Base-by-base conservation (phyloP, 2,888 invertebrate genomes). In the Gerris lacustris region DNA sequence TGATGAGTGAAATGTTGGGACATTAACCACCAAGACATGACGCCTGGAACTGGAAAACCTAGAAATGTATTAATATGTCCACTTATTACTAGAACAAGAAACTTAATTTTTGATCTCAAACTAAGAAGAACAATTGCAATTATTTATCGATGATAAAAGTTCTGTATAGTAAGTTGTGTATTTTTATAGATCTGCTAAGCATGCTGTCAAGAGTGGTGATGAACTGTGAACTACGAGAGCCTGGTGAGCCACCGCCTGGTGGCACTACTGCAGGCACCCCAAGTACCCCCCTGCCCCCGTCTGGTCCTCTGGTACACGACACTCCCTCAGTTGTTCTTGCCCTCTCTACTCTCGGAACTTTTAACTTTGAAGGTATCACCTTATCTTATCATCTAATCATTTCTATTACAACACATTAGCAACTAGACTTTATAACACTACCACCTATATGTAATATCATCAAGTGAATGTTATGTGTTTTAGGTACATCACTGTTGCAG, bases 151-250 rank as follows among this genome's bases (percentile, higher is more conserved):
- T 31, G 31, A 31, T 31, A 2, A 31, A 1, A 31, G 31, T 31
- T 31, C 31, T 31, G 2, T 31, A 4, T 4, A 31, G 31, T 31
- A 31, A 31, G 31, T 31, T 31, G 15, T 55, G 55, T 55, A 11
- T 68, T 5, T 43, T 71, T 70, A 6, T 71, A 78, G 78, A 97
- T 0, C 83, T 99, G 44, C 83, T 97, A 71, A 90, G 92, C 77
- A 94, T 96, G 86, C 82, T 99, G 6, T 96, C 94, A 2, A 86
- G 92, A 77, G 91, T 94, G 68, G 81, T 98, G 70, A 91, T 96
- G 86, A 92, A 94, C 77, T 91, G 92, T 79, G 90, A 91, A 0
- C 84, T 92, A 70, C 82, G 89, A 62, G 91, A 94, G 81, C 90
- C 90, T 5, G 92, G 92, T 87, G 86, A 76, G 78, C 83, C 70